phyloP scores from a whole-genome alignment of 2,888 invertebrate genomes.

The Mythimna ferrago region DNA sequence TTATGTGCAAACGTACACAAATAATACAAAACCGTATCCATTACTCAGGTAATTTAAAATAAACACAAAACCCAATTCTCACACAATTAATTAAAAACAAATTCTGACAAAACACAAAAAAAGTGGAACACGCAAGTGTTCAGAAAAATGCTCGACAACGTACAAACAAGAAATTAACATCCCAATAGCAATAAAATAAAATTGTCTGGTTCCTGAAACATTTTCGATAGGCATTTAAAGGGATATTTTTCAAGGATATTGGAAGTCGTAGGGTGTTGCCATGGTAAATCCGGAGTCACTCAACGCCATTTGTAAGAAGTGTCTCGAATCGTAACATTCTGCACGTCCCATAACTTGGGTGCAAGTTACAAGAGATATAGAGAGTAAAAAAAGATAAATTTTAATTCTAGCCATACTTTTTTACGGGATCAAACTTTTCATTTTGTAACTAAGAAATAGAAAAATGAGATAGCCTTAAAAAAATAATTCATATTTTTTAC shows the following conservation, averaged over 20 bases:
- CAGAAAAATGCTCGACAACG: constrained; percentile 22
- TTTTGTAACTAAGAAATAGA: too few relatives aligned
- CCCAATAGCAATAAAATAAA: constrained; percentile 37
- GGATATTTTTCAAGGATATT: constrained; percentile 57
- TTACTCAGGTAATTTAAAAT: constrained; percentile 38
- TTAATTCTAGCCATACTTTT: too few relatives aligned
- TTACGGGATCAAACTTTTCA: too few relatives aligned
- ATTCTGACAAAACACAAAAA: constrained; percentile 53
- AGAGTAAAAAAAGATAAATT: neutral
- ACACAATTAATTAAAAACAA: constrained; percentile 53
- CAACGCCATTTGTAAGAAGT: constrained; percentile 72
- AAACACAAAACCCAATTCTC: constrained; percentile 30
- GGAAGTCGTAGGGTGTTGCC: constrained; percentile 62
- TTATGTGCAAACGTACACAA: neutral
- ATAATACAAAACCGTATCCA: neutral
- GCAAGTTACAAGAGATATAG: constrained; percentile 43
- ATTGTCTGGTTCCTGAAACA: constrained; percentile 26
- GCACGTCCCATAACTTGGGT: constrained; percentile 64
- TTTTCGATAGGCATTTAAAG: constrained; percentile 19
- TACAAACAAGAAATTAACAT: constrained; percentile 55
- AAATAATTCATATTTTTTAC: too few relatives aligned
- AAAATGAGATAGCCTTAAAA: too few relatives aligned
- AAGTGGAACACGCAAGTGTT: constrained; percentile 25
- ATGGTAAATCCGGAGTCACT: constrained; percentile 69
- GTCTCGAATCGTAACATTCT: constrained; percentile 69